Base-by-base conservation (phyloP, 2,888 invertebrate genomes). In the Tholera decimalis region DNA sequence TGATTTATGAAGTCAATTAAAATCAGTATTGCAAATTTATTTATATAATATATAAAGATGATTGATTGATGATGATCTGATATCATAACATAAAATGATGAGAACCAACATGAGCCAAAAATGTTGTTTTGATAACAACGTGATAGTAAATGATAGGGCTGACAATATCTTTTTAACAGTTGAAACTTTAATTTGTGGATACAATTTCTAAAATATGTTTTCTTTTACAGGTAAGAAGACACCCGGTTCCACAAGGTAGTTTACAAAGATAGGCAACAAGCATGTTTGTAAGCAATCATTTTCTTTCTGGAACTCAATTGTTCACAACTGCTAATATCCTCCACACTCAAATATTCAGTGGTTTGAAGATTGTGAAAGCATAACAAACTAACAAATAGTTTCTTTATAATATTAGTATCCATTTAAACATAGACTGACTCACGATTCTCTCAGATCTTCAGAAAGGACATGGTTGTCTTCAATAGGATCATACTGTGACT, bases 101-200 rank as follows among this genome's bases (percentile, higher is more conserved):
- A 91, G 80, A 90, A 85, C 62, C 64, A 85, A 92, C 92, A 92
- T 88, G 92, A 93, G 93, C 92, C 92, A 85, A 93, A 84, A 85
- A 89, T 92, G 92, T 92, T 89, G 84, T 81, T 85, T 87, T 91
- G 92, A 92, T 88, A 89, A 92, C 90, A 79, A 92, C 69, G 80
- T 93, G 93, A 93, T 91, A 93, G 73, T 79, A 85, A 92, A 93
- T 93, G 93, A 93, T 93, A 93, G 93, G 93, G 79, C 93, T 93
- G 93, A 93, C 85, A 80, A 26, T n/a, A n/a, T 0, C 30, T 11
- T 41, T 53, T 18, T n/a, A 41, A 24, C 2, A 33, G 18, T 24
- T 15, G 60, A 26, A n/a, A 11, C 20, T 15, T 37, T 9, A 46
- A 26, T 37, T 39, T 39, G 30, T 39, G 55, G 26, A 28, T 41